phyloP scores from a whole-genome alignment of 1,140 invertebrate genomes.

The Drosophila burlai region DNA sequence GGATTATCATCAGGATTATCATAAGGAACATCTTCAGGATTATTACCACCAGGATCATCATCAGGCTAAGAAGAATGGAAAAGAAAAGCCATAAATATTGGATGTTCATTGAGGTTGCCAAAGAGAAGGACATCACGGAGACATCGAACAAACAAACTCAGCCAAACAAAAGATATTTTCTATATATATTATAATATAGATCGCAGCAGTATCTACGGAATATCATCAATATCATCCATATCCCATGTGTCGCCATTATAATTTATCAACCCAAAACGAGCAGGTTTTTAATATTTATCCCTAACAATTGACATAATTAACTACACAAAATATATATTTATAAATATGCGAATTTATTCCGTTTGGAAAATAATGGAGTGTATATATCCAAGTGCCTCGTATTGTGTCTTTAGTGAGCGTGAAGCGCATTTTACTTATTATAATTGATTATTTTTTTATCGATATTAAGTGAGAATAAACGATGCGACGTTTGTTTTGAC shows the following conservation, averaged over 20 bases:
- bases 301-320: conserved; percentile 9
- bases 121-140: neutral
- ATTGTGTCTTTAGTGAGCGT: conserved; percentile 26
- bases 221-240: neutral
- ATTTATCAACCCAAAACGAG: conserved; percentile 4
- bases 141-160: neutral
- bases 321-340: conserved; percentile 1
- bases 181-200: neutral
- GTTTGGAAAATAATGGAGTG: neutral
- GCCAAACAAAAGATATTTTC: neutral
- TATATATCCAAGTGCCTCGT: conserved; percentile 20
- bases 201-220: conserved; percentile 1
- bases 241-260: neutral
- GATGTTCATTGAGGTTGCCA: neutral
- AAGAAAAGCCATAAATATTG: neutral
- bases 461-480: conserved; percentile 49
- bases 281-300: conserved; percentile 8
- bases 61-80: neutral
- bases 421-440: conserved; percentile 49
- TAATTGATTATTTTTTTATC: conserved; percentile 41
- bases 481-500: conserved; percentile 47
- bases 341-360: conserved; percentile 24
- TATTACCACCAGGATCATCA: neutral
- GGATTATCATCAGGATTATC: neutral
- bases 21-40: neutral